Percentiles rank a stretch among this genome's conserved stretches.
These are phyloP conservation scores for Melanostoma mellinum DNA, from an alignment of 2,888 invertebrate genomes.

Conservation along the genomic window DNA sequence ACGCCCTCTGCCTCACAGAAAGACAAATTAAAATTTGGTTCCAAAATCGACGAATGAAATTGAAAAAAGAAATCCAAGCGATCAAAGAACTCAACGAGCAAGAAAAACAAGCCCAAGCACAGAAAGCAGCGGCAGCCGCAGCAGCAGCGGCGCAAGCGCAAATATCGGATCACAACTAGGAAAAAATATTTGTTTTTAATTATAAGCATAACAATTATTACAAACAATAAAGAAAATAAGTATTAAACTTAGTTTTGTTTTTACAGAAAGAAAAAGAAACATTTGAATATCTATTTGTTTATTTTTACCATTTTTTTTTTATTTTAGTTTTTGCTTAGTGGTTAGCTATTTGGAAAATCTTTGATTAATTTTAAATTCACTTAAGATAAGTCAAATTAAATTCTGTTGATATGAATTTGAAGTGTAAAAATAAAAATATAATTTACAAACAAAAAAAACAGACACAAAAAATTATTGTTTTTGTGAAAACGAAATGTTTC, in stretches of 20 bases:
- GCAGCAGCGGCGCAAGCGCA: constrained; percentile 87
- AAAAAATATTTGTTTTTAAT: constrained; percentile 78
- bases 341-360: constrained; percentile 64
- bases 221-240: constrained; percentile 74
- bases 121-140: constrained; percentile 89
- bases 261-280: not conserved
- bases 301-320: constrained; percentile 68
- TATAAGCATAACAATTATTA: constrained; percentile 77
- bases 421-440: constrained; percentile 54
- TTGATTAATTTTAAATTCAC: constrained; percentile 63
- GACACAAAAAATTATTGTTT: constrained; percentile 23
- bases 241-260: constrained; percentile 37
- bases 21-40: constrained; percentile 99
- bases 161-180: constrained; percentile 82
- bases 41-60: constrained; percentile 98
- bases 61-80: constrained; percentile 98
- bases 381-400: constrained; percentile 65
- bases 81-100: constrained; percentile 99
- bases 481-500: not conserved
- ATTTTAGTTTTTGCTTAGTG: constrained; percentile 54
- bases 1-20: constrained; percentile 97
- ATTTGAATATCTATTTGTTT: constrained; percentile 30
- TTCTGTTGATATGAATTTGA: constrained; percentile 73
- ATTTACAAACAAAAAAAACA: constrained; percentile 57
- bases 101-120: constrained; percentile 96